These are phyloP conservation scores for Brachionus rotundiformis DNA, from an alignment of 1,140 invertebrate species.

Conservation along the genomic window DNA sequence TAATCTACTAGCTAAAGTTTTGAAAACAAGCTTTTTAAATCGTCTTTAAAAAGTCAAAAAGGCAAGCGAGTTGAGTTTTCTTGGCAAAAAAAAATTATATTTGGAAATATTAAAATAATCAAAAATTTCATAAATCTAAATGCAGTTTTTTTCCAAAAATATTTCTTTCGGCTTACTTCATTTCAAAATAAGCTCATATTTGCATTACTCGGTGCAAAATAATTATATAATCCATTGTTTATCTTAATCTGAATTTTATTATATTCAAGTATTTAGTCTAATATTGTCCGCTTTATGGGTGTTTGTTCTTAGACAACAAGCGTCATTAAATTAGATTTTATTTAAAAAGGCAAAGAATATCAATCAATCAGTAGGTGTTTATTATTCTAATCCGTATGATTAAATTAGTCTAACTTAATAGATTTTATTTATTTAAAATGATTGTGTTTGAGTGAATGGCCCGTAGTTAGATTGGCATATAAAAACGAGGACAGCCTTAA, in stretches of 20 bases:
- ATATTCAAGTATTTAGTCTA: background rate
- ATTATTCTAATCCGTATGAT: conserved; percentile 9
- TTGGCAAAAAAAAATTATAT: too few relatives aligned
- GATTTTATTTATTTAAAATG: background rate
- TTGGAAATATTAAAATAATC: background rate
- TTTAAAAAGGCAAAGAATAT: background rate
- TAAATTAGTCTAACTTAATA: background rate
- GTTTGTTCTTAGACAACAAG: background rate
- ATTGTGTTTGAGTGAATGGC: background rate
- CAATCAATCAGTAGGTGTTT: conserved; percentile 3
- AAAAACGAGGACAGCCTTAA: background rate
- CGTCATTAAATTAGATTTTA: background rate
- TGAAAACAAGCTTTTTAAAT: too few relatives aligned
- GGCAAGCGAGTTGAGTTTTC: too few relatives aligned
- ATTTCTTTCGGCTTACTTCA: background rate
- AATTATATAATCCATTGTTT: background rate
- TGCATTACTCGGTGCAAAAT: background rate
- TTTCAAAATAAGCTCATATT: background rate
- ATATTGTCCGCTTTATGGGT: background rate
- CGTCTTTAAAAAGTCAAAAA: too few relatives aligned
- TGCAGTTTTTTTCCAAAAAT: background rate
- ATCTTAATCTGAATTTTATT: background rate
- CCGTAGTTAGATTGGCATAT: background rate
- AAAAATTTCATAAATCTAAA: background rate
- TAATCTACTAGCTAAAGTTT: too few relatives aligned